Percentiles rank a stretch among this genome's conserved stretches.
These are phyloP conservation scores for Sycophaga agraensis DNA, from an alignment of 1,140 invertebrate genomes.

Conservation along the genomic window DNA sequence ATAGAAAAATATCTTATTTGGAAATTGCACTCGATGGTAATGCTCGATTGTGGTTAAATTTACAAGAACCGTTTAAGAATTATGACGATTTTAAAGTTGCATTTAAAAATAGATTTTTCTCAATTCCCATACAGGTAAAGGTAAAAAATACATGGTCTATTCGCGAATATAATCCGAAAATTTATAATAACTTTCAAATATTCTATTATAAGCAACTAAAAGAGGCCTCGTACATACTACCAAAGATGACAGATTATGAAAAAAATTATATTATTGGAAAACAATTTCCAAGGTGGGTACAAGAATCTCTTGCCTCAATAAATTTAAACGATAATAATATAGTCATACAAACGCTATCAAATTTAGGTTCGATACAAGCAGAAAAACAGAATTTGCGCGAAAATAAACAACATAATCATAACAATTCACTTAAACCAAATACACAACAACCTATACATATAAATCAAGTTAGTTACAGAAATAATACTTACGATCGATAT, in stretches of 20 bases:
- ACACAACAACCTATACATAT: not conserved
- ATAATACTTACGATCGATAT: too few relatives aligned
- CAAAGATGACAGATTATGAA: slow-evolving; percentile 27
- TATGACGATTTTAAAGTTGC: slow-evolving; percentile 4
- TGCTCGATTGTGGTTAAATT: slow-evolving; percentile 17
- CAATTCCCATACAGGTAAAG: too few relatives aligned
- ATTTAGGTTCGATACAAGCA: slow-evolving; percentile 19
- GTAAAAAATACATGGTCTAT: slow-evolving; percentile 30
- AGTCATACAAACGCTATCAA: slow-evolving; percentile 22
- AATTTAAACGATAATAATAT: slow-evolving; percentile 11
- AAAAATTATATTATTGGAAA: slow-evolving; percentile 31
- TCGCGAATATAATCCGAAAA: slow-evolving; percentile 5
- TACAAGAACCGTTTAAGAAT: not conserved
- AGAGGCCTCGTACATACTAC: slow-evolving; percentile 26
- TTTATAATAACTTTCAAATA: slow-evolving; percentile 21
- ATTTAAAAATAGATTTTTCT: slow-evolving; percentile 32
- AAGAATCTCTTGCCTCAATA: slow-evolving; percentile 19
- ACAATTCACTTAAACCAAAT: not conserved
- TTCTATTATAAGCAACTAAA: slow-evolving; percentile 32
- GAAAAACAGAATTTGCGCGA: slow-evolving; percentile 12
- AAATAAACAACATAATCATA: slow-evolving; percentile 5
- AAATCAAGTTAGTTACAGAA: not conserved
- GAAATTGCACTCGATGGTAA: not conserved
- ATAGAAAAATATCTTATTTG: slow-evolving; percentile 1
- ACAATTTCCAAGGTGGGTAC: slow-evolving; percentile 25